Conservation (phyloP, 2,888 invertebrate species). For the Pardosa pseudoannulata region DNA sequence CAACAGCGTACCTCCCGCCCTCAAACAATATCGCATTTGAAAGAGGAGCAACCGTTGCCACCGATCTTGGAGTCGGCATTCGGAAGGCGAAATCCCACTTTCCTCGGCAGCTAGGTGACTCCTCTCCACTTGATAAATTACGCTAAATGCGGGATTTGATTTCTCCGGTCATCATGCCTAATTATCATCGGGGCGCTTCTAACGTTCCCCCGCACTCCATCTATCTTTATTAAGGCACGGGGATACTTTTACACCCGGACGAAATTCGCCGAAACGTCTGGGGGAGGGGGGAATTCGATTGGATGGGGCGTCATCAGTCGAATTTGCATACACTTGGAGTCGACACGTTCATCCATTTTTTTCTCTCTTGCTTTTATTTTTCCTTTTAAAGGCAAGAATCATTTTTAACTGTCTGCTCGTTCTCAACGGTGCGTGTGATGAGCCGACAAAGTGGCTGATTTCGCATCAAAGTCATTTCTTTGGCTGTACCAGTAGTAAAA, state of each 20-base stretch:
- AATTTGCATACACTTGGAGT: slow-evolving; percentile 63
- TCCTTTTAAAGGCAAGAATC: neutral
- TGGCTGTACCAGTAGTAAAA: too few relatives aligned
- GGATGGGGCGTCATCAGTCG: slow-evolving; percentile 26
- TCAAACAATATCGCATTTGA: too few relatives aligned
- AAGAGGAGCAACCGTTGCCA: neutral
- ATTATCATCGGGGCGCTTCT: slow-evolving; percentile 62
- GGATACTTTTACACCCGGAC: slow-evolving; percentile 58
- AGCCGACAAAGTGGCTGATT: slow-evolving; percentile 1
- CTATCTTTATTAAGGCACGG: slow-evolving; percentile 65
- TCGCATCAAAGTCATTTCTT: too few relatives aligned
- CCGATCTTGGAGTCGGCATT: neutral
- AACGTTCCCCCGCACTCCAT: slow-evolving; percentile 36
- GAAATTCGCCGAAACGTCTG: slow-evolving; percentile 8
- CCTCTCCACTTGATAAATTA: slow-evolving; percentile 57
- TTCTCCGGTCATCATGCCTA: slow-evolving; percentile 70
- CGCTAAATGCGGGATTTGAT: slow-evolving; percentile 72
- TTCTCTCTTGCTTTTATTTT: neutral
- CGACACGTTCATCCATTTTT: slow-evolving; percentile 15
- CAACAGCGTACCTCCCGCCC: too few relatives aligned
- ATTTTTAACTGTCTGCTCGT: neutral
- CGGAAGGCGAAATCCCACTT: neutral
- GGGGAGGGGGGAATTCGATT: neutral
- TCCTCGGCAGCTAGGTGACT: neutral
- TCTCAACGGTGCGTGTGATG: neutral